These are phyloP conservation scores for Amphipyra berbera DNA, from an alignment of 2,888 invertebrate genomes.

Conservation along the genomic window DNA sequence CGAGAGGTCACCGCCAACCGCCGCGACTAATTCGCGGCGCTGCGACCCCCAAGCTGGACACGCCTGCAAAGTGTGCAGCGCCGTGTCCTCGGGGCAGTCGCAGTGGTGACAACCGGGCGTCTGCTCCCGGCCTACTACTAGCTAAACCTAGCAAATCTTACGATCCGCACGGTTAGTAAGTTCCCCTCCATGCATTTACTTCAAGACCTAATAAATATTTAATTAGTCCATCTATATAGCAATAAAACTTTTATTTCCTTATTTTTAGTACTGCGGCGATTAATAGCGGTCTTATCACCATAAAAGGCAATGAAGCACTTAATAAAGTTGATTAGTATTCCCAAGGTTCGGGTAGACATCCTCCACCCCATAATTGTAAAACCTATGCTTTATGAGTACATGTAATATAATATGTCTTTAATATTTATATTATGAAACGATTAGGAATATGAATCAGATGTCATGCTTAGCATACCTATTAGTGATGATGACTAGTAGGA, in stretches of 20 bases:
- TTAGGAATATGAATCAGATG: slow-evolving; percentile 3
- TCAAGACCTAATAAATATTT: slow-evolving; percentile 6
- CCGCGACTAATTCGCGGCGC: too few relatives aligned
- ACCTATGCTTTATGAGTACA: slow-evolving; percentile 25
- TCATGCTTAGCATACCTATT: slow-evolving; percentile 8
- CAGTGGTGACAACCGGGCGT: too few relatives aligned
- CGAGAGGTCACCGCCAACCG: too few relatives aligned
- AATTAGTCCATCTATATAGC: slow-evolving; percentile 14
- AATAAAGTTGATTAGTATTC: slow-evolving; percentile 40
- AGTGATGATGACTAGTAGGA: background rate
- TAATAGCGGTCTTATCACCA: slow-evolving; percentile 21
- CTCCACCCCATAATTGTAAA: slow-evolving; percentile 13
- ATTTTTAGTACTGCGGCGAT: slow-evolving; percentile 15
- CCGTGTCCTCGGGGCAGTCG: too few relatives aligned
- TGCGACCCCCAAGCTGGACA: too few relatives aligned
- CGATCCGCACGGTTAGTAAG: too few relatives aligned
- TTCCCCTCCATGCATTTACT: too few relatives aligned
- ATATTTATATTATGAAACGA: slow-evolving; percentile 25
- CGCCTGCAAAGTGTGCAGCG: too few relatives aligned
- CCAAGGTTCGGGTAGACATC: slow-evolving; percentile 23
- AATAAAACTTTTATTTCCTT: slow-evolving; percentile 25
- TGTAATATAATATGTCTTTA: slow-evolving; percentile 15
- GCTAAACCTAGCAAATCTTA: too few relatives aligned
- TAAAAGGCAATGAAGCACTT: slow-evolving; percentile 26
- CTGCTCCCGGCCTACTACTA: too few relatives aligned